Evolutionary conservation across 2,888 invertebrate species (phyloP).

Genomic region (Helobdella robusta): DNA sequence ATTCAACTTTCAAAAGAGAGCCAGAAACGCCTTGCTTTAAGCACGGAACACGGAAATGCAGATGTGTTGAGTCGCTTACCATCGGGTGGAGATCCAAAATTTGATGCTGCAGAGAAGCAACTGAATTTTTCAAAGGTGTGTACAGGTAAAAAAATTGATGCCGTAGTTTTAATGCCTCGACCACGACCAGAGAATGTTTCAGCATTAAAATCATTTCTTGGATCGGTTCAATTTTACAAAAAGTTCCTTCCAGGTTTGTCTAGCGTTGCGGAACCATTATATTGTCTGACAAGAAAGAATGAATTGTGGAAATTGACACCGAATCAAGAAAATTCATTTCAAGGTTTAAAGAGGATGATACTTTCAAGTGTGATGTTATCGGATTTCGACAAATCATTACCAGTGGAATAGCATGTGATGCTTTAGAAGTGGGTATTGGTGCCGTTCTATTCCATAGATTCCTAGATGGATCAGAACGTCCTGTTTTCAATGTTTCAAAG

Average conservation of each 20-base stretch:
- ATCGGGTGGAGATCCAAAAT: too few relatives aligned
- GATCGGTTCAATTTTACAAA: too few relatives aligned
- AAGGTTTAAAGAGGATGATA: background rate
- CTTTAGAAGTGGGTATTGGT: background rate
- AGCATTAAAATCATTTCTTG: too few relatives aligned
- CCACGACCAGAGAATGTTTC: too few relatives aligned
- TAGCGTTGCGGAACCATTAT: slow-evolving; percentile 3
- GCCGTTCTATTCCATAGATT: too few relatives aligned
- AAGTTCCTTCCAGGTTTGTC: background rate
- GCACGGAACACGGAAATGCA: background rate
- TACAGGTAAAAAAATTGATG: background rate
- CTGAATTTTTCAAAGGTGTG: background rate
- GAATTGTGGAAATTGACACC: background rate
- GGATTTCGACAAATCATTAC: background rate
- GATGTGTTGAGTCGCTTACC: too few relatives aligned
- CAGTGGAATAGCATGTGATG: slow-evolving; percentile 8
- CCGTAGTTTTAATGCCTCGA: too few relatives aligned
- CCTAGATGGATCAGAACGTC: too few relatives aligned
- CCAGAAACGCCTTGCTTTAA: background rate
- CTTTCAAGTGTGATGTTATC: background rate
- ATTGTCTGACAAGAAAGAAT: slow-evolving; percentile 11
- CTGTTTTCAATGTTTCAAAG: too few relatives aligned
- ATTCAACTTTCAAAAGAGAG: slow-evolving; percentile 1
- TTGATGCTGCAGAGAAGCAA: too few relatives aligned
- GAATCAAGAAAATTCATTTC: background rate